These are phyloP conservation scores for Ophiodon elongatus DNA, from an alignment of 2,113 vertebrate genomes.

Conservation along the genomic window DNA sequence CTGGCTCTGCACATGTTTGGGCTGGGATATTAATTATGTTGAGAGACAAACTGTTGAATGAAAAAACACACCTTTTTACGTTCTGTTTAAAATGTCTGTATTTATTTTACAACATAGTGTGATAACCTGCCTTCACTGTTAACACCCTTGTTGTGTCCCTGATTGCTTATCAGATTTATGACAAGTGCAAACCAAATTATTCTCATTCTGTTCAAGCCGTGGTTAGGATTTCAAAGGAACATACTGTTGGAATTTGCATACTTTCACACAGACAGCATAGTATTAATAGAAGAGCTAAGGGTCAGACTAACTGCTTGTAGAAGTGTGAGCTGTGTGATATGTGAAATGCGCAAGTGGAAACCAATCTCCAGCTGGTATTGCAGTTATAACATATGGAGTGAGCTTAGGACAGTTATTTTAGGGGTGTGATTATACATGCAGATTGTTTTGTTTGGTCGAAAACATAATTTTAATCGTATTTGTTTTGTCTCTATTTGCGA, in stretches of 20 bases:
- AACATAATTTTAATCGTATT: constrained; percentile 8
- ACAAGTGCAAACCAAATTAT: constrained; percentile 23
- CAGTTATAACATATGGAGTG: constrained; percentile 54
- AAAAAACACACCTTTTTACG: constrained; percentile 5
- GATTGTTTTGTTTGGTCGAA: constrained; percentile 38
- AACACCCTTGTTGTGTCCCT: not conserved
- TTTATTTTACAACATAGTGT: constrained; percentile 36
- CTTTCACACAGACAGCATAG: not conserved
- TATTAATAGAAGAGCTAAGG: constrained; percentile 50
- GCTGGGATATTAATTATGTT: constrained; percentile 32
- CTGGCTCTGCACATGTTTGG: constrained; percentile 24
- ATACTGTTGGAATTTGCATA: constrained; percentile 31
- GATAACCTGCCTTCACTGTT: constrained; percentile 18
- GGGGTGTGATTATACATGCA: constrained; percentile 36
- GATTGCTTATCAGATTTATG: constrained; percentile 18
- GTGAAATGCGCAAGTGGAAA: constrained; percentile 44
- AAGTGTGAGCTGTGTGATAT: constrained; percentile 43
- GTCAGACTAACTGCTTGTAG: constrained; percentile 22
- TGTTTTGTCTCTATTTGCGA: not conserved
- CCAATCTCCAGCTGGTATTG: constrained; percentile 53
- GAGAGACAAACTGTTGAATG: constrained; percentile 25
- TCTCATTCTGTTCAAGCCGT: constrained; percentile 18
- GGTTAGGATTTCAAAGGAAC: constrained; percentile 36
- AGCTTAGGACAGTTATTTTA: constrained; percentile 22
- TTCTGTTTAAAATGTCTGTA: constrained; percentile 20